Evolutionary conservation across 2,888 invertebrate species (phyloP), one percentile per base, ranked within the genome.

Genomic region (Scrobipalpa costella): DNA sequence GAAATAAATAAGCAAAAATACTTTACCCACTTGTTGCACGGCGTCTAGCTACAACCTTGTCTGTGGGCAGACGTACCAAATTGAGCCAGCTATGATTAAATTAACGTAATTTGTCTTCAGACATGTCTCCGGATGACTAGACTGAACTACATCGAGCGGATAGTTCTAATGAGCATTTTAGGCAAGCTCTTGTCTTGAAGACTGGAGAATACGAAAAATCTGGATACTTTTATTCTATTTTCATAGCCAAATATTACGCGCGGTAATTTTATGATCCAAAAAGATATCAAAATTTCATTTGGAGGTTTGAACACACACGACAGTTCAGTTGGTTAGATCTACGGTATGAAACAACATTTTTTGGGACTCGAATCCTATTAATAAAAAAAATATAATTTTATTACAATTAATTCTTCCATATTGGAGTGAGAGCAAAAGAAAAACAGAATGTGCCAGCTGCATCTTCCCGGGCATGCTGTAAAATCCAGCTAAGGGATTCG

Each of bases 41-140:
- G 36, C 44, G 49, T 49, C 60, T 60, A 60, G 7, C 19, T 11
- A 6, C 17, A 21, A 11, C 34, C 17, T 47, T n/a, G 27, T 47
- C 44, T 27, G 17, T 47, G 47, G 0, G 9, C 17, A 60, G 60
- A 61, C 34, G 52, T 52, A 58, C 59, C 63, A 62, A 64, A 69
- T 64, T 62, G 66, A 67, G 67, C 63, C 64, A 65, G 58, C 64
- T 67, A 66, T 71, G 68, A 73, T 71, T 67, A 68, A 72, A 73
- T 76, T 76, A 75, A 68, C 64, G 66, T 68, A 73, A 74, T 72
- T 73, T 71, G 65, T 68, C 61, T 62, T 68, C 57, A 67, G 66
- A 71, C 69, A 50, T 65, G 66, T 68, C 66, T 71, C 71, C 36
- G 40, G 49, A 63, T 71, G 59, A 21, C 62, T 47, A 63, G 63